Evolutionary conservation across 2,888 invertebrate species (phyloP), one percentile per base, ranked within the genome.

Genomic region (Pristionchus fissidentatus): DNA sequence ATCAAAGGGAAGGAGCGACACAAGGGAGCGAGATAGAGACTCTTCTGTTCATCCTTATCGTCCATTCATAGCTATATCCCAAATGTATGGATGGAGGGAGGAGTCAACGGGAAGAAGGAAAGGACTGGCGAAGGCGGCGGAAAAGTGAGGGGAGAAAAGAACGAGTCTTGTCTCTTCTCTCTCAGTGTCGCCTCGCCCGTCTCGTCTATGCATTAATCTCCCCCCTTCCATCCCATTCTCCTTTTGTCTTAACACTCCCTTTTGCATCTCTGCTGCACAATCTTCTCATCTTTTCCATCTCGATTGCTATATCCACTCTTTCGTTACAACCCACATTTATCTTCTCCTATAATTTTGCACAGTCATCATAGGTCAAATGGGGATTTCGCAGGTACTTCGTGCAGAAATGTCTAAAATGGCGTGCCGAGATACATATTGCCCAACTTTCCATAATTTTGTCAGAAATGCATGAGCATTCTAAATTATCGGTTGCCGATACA

Each of bases 1-100:
- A 29, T 57, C 57, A 57, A 57, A 4, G 29, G 46, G 77, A 77
- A 22, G 41, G 46, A 75, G 32, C 4, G 46, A 43, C 13, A 35
- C 52, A 78, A n/a, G 29, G 15, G 49, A 52, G 10, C 10, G 32
- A n/a, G 3, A 32, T 35, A 41, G 78, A n/a, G 52, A 55, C 52
- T 15, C 13, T 10, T 46, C 15, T 35, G 29, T 52, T 77, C 77
- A 52, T 77, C 77, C 38, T 77, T 32, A 77, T 77, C 38, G 32
- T 38, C 52, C 29, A 77, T 77, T 77, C 77, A 77, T 77, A 52
- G 77, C 46, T 52, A 77, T 77, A 77, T 77, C 52, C 35, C 35
- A 77, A 77, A 77, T 77, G 77, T 77, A 77, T 77, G 52, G 35
- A 52, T n/a, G 52, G 13, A 75, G 43, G 75, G 35, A 43, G 35